Conservation (phyloP, 2,113 vertebrate species). For the Triplophysa tibetana region DNA sequence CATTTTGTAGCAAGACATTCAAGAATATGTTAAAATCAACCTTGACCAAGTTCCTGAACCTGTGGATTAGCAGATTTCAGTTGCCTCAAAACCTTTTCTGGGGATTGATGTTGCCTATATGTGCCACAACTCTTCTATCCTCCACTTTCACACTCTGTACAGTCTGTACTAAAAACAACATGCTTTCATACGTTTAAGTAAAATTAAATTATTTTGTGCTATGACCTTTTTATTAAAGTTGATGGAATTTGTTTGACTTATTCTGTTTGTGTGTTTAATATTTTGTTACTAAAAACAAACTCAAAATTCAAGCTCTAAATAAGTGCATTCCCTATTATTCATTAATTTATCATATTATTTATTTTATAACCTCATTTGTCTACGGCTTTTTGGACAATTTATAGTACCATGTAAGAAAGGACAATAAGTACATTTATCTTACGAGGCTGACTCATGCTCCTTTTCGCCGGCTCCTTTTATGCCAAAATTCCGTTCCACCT, state of each 20-base stretch:
- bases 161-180: not conserved
- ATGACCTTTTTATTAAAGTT: not conserved
- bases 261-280: not conserved
- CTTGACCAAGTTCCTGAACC: conserved; percentile 6
- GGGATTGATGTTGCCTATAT: not conserved
- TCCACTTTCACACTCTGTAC: not conserved
- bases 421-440: too few species aligned
- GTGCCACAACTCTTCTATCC: not conserved
- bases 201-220: not conserved
- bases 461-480: too few species aligned
- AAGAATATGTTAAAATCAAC: conserved; percentile 25
- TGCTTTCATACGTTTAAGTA: conserved; percentile 4
- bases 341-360: too few species aligned
- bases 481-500: too few species aligned
- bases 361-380: too few species aligned
- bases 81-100: not conserved
- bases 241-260: not conserved
- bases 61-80: not conserved
- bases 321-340: too few species aligned
- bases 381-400: too few species aligned
- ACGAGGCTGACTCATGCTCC: too few species aligned
- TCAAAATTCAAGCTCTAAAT: too few species aligned
- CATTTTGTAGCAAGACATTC: not conserved
- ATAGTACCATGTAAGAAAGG: too few species aligned
- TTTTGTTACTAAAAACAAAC: too few species aligned